These are phyloP conservation scores for Huso huso DNA, from an alignment of 2,797 vertebrate genomes.

Conservation along the genomic window DNA sequence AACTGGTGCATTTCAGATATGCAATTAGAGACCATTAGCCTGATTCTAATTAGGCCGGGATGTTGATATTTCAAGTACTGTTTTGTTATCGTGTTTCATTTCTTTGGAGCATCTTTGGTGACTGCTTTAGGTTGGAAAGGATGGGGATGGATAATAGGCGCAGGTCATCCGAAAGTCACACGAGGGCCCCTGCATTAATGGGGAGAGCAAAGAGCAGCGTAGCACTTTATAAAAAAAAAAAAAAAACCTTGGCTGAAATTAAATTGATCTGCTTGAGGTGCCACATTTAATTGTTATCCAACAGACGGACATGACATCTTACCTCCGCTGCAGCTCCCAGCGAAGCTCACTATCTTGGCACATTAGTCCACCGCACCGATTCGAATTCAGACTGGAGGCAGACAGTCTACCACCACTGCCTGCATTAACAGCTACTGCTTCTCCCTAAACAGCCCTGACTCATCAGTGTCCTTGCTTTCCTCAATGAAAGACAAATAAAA, in stretches of 20 bases:
- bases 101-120: conserved; percentile 61
- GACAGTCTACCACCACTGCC: conserved; percentile 43
- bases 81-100: conserved; percentile 69
- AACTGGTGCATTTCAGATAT: conserved; percentile 73
- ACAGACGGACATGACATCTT: conserved; percentile 75
- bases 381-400: conserved; percentile 59
- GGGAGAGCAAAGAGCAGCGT: conserved; percentile 13
- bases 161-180: conserved; percentile 35
- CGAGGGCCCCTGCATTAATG: conserved; percentile 17
- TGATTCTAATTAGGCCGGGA: conserved; percentile 74
- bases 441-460: conserved; percentile 47
- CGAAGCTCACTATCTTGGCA: conserved; percentile 49
- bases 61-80: conserved; percentile 78
- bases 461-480: conserved; percentile 46
- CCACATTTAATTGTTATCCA: conserved; percentile 76
- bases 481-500: conserved; percentile 47
- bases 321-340: conserved; percentile 40
- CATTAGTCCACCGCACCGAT: conserved; percentile 57
- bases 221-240: conserved; percentile 16
- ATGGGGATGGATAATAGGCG: conserved; percentile 26
- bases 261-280: conserved; percentile 79
- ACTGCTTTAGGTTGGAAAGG: conserved; percentile 35
- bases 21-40: conserved; percentile 74
- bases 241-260: conserved; percentile 55
- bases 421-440: conserved; percentile 29